These are phyloP conservation scores for Thaumetopoea pityocampa DNA, from an alignment of 1,140 invertebrate species.

Conservation along the genomic window DNA sequence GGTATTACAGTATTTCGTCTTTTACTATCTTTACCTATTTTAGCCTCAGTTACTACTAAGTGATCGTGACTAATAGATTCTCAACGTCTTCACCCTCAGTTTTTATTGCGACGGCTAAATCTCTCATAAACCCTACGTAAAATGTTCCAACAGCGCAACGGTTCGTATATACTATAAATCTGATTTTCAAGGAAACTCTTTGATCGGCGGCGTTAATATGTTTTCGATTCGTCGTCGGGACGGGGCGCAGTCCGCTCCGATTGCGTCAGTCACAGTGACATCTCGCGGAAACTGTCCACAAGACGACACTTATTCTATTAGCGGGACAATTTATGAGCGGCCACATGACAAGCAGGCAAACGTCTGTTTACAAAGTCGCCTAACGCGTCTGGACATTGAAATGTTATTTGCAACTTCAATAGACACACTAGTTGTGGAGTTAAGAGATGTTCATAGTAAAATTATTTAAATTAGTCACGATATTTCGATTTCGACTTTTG, in stretches of 20 bases:
- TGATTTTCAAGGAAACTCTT: slow-evolving; percentile 43
- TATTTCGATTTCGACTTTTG: no score
- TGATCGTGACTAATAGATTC: no score
- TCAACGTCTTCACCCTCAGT: no score
- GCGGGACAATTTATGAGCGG: slow-evolving; percentile 33
- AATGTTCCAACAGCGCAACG: slow-evolving; percentile 31
- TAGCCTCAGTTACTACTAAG: no score
- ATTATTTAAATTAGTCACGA: no score
- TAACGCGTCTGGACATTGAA: slow-evolving; percentile 34
- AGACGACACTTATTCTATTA: slow-evolving; percentile 47
- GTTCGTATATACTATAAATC: slow-evolving; percentile 41
- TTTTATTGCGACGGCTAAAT: no score
- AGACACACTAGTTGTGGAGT: no score
- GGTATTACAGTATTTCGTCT: no score
- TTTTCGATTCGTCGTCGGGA: slow-evolving; percentile 58
- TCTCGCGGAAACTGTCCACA: slow-evolving; percentile 38
- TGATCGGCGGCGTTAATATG: slow-evolving; percentile 63
- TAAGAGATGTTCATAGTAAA: no score
- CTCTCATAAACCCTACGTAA: no score
- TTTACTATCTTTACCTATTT: no score
- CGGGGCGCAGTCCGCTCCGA: slow-evolving; percentile 42
- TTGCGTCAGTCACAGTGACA: slow-evolving; percentile 53
- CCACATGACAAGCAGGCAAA: slow-evolving; percentile 29
- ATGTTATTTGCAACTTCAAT: slow-evolving; percentile 14
- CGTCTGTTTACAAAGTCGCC: slow-evolving; percentile 29